Evolutionary conservation across 2,888 invertebrate genomes (phyloP).

Genomic region (Coronaproctus castanopsis): DNA sequence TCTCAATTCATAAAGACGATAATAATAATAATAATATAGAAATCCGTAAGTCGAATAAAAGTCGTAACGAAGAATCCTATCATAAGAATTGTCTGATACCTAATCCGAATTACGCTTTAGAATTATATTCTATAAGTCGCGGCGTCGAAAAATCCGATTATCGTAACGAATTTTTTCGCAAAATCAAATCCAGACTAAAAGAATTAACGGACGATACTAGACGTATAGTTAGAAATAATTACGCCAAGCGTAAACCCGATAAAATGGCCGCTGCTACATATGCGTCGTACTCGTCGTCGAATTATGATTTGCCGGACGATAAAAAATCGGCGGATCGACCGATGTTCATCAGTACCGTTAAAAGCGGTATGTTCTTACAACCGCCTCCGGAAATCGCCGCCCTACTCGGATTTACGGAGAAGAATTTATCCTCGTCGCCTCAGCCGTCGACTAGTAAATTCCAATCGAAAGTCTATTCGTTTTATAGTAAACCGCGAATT

Average conservation of each 20-base stretch:
- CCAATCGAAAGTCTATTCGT: constrained; percentile 20
- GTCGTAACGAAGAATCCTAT: neutral
- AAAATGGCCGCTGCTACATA: constrained; percentile 21
- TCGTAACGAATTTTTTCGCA: constrained; percentile 10
- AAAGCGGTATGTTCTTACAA: constrained; percentile 53
- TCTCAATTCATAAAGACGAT: too few species aligned
- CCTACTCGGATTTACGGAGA: constrained; percentile 38
- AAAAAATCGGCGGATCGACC: constrained; percentile 21
- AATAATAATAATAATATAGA: too few species aligned
- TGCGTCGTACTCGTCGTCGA: constrained; percentile 25
- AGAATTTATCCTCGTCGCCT: constrained; percentile 18
- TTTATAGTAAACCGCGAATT: constrained; percentile 24
- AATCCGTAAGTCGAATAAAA: too few species aligned
- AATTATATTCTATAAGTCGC: constrained; percentile 7
- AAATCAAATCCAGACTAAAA: neutral
- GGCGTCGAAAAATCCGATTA: constrained; percentile 4
- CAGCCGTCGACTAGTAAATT: neutral
- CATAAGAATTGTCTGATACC: neutral
- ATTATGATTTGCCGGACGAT: constrained; percentile 24
- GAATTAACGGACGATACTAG: neutral
- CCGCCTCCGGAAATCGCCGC: constrained; percentile 51
- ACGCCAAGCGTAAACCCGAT: too few species aligned
- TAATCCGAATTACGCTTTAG: neutral
- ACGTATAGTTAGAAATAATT: neutral
- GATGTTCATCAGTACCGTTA: constrained; percentile 60